These are phyloP conservation scores for Nannoperca obscura DNA, from an alignment of 2,797 vertebrate genomes.

Conservation along the genomic window DNA sequence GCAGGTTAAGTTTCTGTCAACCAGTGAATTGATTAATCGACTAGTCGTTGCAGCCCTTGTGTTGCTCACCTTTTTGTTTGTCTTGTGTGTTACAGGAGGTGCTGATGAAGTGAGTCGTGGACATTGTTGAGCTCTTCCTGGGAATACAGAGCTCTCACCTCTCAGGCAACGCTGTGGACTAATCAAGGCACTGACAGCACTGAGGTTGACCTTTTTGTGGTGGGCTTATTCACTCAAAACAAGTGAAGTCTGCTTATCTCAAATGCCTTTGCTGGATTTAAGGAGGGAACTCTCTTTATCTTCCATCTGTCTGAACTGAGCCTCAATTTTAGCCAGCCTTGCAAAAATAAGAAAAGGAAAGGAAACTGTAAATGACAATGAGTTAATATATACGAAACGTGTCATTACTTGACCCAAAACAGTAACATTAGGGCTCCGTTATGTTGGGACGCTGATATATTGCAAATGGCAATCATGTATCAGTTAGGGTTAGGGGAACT, in stretches of 20 bases:
- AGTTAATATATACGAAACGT: conserved; percentile 78
- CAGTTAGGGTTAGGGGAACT: conserved; percentile 71
- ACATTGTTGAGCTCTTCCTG: conserved; percentile 47
- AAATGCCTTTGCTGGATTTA: conserved; percentile 76
- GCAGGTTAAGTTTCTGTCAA: neutral
- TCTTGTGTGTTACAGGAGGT: conserved; percentile 84
- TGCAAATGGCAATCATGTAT: conserved; percentile 89
- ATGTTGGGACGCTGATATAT: conserved; percentile 80
- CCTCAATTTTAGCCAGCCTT: conserved; percentile 81
- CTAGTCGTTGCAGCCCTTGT: neutral
- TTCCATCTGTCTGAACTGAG: conserved; percentile 79
- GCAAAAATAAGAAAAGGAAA: conserved; percentile 71
- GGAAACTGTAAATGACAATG: conserved; percentile 76
- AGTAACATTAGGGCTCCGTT: conserved; percentile 81
- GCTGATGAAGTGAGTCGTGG: conserved; percentile 86
- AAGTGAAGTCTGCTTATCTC: conserved; percentile 66
- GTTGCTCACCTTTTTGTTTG: conserved; percentile 18
- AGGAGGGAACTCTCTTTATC: conserved; percentile 74
- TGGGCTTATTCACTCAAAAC: conserved; percentile 57
- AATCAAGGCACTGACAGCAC: conserved; percentile 57
- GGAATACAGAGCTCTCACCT: conserved; percentile 54
- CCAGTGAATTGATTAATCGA: neutral
- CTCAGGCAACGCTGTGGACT: conserved; percentile 62
- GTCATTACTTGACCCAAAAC: conserved; percentile 84
- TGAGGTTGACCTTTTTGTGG: conserved; percentile 46